A percentile compares a stretch with the other conserved stretches of the same genome.
Evolutionary conservation across 2,888 invertebrate species (phyloP).

Genomic region (Agonum fuliginosum): DNA sequence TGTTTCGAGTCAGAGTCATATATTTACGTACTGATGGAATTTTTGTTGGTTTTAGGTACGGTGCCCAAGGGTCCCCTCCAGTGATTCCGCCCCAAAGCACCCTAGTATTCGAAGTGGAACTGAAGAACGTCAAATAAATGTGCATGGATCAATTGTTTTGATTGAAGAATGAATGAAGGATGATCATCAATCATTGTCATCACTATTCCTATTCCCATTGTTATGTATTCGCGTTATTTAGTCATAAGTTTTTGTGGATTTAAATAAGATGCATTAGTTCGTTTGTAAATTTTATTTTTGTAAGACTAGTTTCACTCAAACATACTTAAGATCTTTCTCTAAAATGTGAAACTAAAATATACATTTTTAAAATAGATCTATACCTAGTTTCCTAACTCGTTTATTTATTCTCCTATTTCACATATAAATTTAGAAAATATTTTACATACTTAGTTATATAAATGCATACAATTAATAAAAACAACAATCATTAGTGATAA

Average conservation of each 20-base stretch:
- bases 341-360: slow-evolving; percentile 17
- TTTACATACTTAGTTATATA: slow-evolving; percentile 33
- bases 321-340: background rate
- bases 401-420: slow-evolving; percentile 7
- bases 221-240: slow-evolving; percentile 42
- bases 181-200: slow-evolving; percentile 20
- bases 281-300: slow-evolving; percentile 38
- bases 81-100: slow-evolving; percentile 92
- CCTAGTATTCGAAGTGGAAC: slow-evolving; percentile 91
- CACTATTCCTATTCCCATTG: slow-evolving; percentile 10
- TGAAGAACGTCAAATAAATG: slow-evolving; percentile 84
- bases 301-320: slow-evolving; percentile 16
- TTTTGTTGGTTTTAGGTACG: slow-evolving; percentile 77
- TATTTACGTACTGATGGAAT: slow-evolving; percentile 12
- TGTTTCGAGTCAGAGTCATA: no score
- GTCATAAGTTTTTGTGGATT: slow-evolving; percentile 35
- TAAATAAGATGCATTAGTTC: background rate
- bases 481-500: background rate
- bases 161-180: background rate
- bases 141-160: background rate
- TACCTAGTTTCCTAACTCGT: slow-evolving; percentile 12
- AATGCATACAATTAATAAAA: slow-evolving; percentile 11
- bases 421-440: slow-evolving; percentile 36
- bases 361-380: slow-evolving; percentile 35
- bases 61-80: slow-evolving; percentile 86